Base-by-base conservation (phyloP, 2,797 vertebrate genomes). In the Strix occidentalis region DNA sequence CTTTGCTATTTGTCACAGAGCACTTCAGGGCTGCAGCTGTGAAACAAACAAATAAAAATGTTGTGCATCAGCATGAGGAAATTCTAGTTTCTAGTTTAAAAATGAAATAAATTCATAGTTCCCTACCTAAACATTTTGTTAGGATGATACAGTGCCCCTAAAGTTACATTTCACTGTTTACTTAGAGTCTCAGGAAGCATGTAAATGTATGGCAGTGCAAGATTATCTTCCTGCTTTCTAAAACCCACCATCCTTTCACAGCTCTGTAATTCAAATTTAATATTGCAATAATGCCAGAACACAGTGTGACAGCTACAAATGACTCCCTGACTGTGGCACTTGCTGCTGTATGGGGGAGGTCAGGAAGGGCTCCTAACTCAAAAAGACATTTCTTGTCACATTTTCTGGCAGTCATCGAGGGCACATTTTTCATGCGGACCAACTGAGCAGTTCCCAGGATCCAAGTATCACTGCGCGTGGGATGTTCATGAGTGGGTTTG, bases 211-310 rank as follows among this genome's bases (percentile, higher is more conserved):
- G 33, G 39, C 45, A 65, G 8, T 7, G 20, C 78, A 60, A 60
- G 45, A 68, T 65, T 81, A 41, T 78, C 41, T 18, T 84, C 29
- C 19, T 64, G 20, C 45, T 91, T 94, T 81, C 54, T 78, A 61
- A 89, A 90, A 6, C 26, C 15, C n/a, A 21, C 41, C 15, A n/a
- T 31, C 9, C 33, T 88, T 87, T 56, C 2, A 1, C 37, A 76
- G 86, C 11, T 65, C 46, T 7, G 9, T 81, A 81, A 84, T 90
- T 90, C 50, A 94, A 68, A 33, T 53, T 88, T 90, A 90, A 81
- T 75, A 16, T 50, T 68, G 29, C 33, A 58, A 43, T 89, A 91
- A 75, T 51, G 26, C 45, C 68, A 80, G 64, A 57, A 46, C 0
- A 1, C 26, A 25, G 37, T 39, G 78, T 87, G 92, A 91, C 87